These are phyloP conservation scores for Sebastes matsubarae DNA, from an alignment of 2,797 vertebrate genomes.

Conservation along the genomic window DNA sequence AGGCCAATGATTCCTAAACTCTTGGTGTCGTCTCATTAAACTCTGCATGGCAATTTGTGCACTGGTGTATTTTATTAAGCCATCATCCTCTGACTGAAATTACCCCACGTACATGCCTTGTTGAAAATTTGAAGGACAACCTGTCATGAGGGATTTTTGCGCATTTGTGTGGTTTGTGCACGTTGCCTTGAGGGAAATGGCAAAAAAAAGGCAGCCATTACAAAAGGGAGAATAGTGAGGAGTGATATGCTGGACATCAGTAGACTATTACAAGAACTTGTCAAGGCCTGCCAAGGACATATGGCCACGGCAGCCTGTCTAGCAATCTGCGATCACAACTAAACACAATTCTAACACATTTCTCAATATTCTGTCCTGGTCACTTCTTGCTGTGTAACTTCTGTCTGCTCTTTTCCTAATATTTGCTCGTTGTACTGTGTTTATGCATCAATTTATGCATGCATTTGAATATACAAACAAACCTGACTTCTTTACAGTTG, in stretches of 20 bases:
- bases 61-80: background rate
- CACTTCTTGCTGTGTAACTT: constrained; percentile 39
- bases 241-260: constrained; percentile 55
- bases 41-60: background rate
- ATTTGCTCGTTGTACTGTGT: constrained; percentile 40
- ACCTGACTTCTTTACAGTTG: background rate
- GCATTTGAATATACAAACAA: constrained; percentile 36
- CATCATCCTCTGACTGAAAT: background rate
- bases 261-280: constrained; percentile 57
- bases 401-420: constrained; percentile 32
- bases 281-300: constrained; percentile 66
- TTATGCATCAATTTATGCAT: constrained; percentile 36
- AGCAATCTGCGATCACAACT: constrained; percentile 59
- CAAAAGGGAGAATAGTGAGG: constrained; percentile 28
- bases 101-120: background rate
- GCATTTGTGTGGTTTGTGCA: background rate
- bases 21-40: background rate
- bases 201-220: constrained; percentile 13
- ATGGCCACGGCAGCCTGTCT: constrained; percentile 67
- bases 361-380: constrained; percentile 52
- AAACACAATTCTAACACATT: constrained; percentile 43
- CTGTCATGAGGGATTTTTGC: constrained; percentile 8
- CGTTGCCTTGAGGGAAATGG: constrained; percentile 7
- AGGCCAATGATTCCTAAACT: background rate
- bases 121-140: background rate